A percentile compares a stretch with the other conserved stretches of the same genome.
Conservation (phyloP, 2,113 vertebrate species). For the Himantopus leucocephalus region DNA sequence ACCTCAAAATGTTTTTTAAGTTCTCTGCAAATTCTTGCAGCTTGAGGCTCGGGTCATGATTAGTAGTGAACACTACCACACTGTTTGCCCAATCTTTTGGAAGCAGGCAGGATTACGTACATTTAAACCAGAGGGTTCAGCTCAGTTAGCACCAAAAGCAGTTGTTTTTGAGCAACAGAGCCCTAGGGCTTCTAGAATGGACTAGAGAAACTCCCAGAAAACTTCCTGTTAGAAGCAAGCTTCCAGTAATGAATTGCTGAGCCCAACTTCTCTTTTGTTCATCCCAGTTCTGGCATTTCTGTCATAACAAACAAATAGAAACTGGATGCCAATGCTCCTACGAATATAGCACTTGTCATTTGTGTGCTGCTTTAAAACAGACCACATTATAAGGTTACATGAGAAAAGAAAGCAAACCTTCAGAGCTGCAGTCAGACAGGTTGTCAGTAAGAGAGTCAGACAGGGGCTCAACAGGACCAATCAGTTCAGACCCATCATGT, state of each 20-base stretch:
- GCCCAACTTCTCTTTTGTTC: neutral
- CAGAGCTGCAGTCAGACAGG: constrained; percentile 89
- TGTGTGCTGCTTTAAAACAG: neutral
- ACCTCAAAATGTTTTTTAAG: neutral
- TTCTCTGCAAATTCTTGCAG: neutral
- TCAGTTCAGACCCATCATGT: constrained; percentile 94
- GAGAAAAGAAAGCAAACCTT: constrained; percentile 78
- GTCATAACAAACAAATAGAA: neutral
- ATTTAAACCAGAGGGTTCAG: neutral
- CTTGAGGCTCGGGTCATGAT: neutral
- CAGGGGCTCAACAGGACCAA: constrained; percentile 88
- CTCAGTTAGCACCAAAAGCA: neutral
- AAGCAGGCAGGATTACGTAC: neutral
- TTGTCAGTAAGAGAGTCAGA: constrained; percentile 84
- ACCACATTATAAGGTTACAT: neutral
- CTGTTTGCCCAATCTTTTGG: neutral
- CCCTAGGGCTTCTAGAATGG: neutral
- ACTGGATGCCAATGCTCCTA: neutral
- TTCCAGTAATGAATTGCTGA: neutral
- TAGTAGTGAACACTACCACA: neutral
- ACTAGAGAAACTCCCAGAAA: neutral
- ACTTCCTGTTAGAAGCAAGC: neutral
- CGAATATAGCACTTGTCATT: neutral
- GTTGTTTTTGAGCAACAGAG: neutral
- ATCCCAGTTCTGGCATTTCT: neutral